These are phyloP conservation scores for Eupithecia exiguata DNA, from an alignment of 2,888 invertebrate species.

Conservation along the genomic window DNA sequence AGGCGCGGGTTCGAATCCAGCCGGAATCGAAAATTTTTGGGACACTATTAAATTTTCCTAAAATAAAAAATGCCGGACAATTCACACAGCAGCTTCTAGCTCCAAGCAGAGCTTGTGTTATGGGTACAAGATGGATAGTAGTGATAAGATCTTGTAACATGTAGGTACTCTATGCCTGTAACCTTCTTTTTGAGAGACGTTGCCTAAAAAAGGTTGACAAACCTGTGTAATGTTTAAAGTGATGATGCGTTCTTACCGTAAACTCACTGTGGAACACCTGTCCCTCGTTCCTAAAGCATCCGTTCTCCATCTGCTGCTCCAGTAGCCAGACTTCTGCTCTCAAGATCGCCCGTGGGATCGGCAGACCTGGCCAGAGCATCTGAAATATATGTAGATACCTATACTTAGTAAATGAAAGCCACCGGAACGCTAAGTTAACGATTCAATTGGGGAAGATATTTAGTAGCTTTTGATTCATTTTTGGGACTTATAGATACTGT, in stretches of 20 bases:
- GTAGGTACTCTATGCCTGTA: no score
- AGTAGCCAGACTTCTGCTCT: conserved; percentile 84
- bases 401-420: neutral
- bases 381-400: conserved; percentile 41
- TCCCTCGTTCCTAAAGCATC: conserved; percentile 88
- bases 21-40: no score
- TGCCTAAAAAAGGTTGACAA: no score
- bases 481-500: neutral
- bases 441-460: neutral
- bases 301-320: conserved; percentile 88
- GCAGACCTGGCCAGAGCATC: conserved; percentile 61
- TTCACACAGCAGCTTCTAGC: no score
- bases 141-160: no score
- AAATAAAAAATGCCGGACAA: no score
- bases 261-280: conserved; percentile 87
- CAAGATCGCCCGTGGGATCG: conserved; percentile 59
- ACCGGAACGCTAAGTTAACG: neutral
- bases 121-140: no score
- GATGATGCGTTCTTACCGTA: conserved; percentile 56
- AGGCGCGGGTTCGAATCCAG: no score
- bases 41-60: no score
- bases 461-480: neutral
- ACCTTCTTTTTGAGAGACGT: no score
- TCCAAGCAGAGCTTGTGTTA: no score
- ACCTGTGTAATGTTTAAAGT: no score